Evolutionary conservation across 2,888 invertebrate genomes (phyloP).

Genomic region (Branchipolynoe longqiensis): DNA sequence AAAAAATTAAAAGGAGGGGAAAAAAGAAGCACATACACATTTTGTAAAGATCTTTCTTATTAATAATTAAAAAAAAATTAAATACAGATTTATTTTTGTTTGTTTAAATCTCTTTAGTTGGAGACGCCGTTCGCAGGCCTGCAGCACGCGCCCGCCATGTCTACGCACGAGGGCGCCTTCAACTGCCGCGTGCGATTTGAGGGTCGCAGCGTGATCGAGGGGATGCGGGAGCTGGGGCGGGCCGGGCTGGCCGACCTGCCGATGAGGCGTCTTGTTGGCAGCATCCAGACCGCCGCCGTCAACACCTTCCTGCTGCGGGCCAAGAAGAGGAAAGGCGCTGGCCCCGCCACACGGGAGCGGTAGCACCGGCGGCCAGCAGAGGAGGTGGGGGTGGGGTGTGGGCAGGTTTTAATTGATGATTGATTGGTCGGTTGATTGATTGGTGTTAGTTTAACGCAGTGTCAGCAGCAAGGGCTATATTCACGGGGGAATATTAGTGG

Average conservation of each 20-base stretch:
- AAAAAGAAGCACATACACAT: not conserved
- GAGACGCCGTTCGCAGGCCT: conserved; percentile 69
- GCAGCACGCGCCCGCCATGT: conserved; percentile 51
- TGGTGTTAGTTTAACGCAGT: too few species aligned
- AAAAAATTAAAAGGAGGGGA: not conserved
- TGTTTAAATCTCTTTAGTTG: conserved; percentile 70
- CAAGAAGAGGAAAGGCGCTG: not conserved
- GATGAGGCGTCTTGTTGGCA: conserved; percentile 72
- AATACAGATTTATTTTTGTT: too few species aligned
- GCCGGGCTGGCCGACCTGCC: conserved; percentile 72
- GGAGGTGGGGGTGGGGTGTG: too few species aligned
- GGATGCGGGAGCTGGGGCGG: conserved; percentile 72
- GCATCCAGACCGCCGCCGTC: conserved; percentile 71
- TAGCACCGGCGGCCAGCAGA: too few species aligned
- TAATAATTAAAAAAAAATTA: too few species aligned
- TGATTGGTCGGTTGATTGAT: too few species aligned
- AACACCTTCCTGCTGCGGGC: conserved; percentile 67
- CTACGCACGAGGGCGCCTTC: conserved; percentile 60
- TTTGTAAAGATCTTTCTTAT: too few species aligned
- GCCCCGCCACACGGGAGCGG: too few species aligned
- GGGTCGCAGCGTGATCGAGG: conserved; percentile 74
- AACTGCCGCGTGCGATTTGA: conserved; percentile 73
- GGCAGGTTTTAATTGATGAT: too few species aligned
- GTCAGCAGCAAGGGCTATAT: too few species aligned
- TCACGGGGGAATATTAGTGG: too few species aligned